Base-by-base conservation (phyloP, 2,888 invertebrate genomes). In the Drosophila peninsularis region DNA sequence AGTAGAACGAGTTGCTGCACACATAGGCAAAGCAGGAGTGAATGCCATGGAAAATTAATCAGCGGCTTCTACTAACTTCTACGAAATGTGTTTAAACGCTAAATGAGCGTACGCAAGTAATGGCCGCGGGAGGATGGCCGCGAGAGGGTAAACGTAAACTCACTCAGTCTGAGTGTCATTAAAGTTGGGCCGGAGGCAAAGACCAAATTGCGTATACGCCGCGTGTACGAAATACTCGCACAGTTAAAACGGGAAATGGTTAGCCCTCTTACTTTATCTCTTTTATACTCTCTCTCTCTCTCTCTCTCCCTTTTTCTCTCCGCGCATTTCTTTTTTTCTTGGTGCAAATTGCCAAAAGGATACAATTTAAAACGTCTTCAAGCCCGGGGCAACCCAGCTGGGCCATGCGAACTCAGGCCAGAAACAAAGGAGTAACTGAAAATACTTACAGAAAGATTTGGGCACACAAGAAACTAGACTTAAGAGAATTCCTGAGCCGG, bases 191-290 rank as follows among this genome's bases (percentile, higher is more conserved):
- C 24, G 19, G 21, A 62, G 70, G 75, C 45, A 60, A 57, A 32
- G 52, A 57, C 60, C 41, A 65, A 69, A 80, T 80, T 80, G 67
- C 63, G 70, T 75, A 69, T 77, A 67, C 66, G 66, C 62, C 41
- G 39, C 42, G 56, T 64, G 54, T 41, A 64, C 66, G 47, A 65
- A 73, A 73, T 64, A 66, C 55, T 66, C 47, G 54, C 44, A 56
- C 56, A 63, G 65, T 54, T 65, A 60, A 80, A 71, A 63, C 62
- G 52, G 56, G 68, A 76, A 64, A 69, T 68, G 41, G 57, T 62
- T 60, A 55, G 54, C 56, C 54, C 30, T 42, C 30, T 53, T 44
- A 37, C 24, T 32, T 55, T 24, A 44, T 2, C 41, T 32, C 45
- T 10, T 21, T 21, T 41, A 30, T 7, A 21, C 36, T 21, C 14